Percentiles rank a stretch among this genome's conserved stretches.
Conservation (phyloP, 2,113 vertebrate genomes). For the Lagopus leucura region DNA sequence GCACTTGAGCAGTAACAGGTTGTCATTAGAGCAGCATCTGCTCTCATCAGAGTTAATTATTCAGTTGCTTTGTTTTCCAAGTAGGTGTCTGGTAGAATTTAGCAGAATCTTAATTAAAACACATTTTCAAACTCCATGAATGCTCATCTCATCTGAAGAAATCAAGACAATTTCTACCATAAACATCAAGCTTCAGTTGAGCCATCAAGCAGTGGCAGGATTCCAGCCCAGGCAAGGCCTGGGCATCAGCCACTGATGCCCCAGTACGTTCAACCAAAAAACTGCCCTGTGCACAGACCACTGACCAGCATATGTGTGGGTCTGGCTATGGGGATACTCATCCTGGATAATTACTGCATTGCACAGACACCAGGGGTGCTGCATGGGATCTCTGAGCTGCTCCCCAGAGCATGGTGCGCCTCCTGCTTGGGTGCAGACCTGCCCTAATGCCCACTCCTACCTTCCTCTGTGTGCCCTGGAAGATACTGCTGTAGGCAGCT, state of each 20-base stretch:
- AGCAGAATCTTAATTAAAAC: constrained; percentile 92
- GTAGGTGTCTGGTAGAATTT: constrained; percentile 90
- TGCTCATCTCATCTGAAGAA: constrained; percentile 86
- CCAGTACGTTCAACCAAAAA: neutral
- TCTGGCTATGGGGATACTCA: neutral
- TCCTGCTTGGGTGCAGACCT: neutral
- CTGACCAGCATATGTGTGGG: neutral
- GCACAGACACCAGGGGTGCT: neutral
- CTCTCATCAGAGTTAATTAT: constrained; percentile 90
- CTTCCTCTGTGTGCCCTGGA: neutral
- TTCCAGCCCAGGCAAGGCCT: constrained; percentile 67
- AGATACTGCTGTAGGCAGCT: neutral
- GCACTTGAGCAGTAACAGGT: constrained; percentile 89
- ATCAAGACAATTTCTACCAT: constrained; percentile 85
- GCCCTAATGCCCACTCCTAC: neutral
- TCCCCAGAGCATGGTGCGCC: neutral
- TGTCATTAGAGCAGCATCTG: constrained; percentile 92
- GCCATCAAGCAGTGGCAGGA: constrained; percentile 80
- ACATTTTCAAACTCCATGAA: constrained; percentile 87
- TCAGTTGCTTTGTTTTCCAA: constrained; percentile 88
- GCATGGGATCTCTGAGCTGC: neutral
- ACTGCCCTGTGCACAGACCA: neutral
- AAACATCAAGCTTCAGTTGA: constrained; percentile 85
- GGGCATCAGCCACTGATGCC: constrained; percentile 55
- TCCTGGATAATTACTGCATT: neutral